These are phyloP conservation scores for Mastomys coucha DNA, from an alignment of 2,113 vertebrate genomes.

Conservation along the genomic window DNA sequence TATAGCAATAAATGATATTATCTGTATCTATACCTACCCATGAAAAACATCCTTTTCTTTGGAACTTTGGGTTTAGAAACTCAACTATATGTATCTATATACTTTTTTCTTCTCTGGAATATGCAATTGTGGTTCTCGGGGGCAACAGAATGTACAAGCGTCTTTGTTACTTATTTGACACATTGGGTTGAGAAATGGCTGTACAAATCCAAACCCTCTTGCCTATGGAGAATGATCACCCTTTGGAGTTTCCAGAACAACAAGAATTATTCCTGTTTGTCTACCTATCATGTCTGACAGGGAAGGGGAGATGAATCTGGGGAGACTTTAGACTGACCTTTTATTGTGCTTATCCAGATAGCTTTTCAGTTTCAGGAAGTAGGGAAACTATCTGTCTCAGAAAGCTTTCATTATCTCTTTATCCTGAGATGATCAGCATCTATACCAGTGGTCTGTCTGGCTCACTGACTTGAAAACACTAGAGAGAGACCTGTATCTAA, in stretches of 20 bases:
- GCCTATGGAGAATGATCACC: background rate
- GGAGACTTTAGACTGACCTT: background rate
- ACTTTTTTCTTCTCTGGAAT: background rate
- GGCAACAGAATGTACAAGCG: background rate
- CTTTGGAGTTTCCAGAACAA: background rate
- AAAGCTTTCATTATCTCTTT: constrained; percentile 4
- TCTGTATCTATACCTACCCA: background rate
- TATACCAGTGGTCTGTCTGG: background rate
- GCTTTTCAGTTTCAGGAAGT: background rate
- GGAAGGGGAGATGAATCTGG: background rate
- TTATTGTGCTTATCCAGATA: background rate
- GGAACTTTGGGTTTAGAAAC: background rate
- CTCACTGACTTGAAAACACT: background rate
- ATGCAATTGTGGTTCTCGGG: background rate
- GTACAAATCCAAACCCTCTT: background rate
- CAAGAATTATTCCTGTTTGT: background rate
- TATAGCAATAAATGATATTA: background rate
- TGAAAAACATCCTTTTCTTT: background rate
- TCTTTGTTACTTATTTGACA: background rate
- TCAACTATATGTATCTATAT: background rate
- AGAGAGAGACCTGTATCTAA: background rate
- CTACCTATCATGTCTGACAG: background rate
- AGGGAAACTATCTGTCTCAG: too few species aligned
- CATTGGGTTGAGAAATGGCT: background rate
- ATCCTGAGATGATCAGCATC: background rate